A percentile compares a stretch with the other conserved stretches of the same genome.
These are phyloP conservation scores for Perca schrenkii DNA, from an alignment of 2,113 vertebrate genomes.

Conservation along the genomic window DNA sequence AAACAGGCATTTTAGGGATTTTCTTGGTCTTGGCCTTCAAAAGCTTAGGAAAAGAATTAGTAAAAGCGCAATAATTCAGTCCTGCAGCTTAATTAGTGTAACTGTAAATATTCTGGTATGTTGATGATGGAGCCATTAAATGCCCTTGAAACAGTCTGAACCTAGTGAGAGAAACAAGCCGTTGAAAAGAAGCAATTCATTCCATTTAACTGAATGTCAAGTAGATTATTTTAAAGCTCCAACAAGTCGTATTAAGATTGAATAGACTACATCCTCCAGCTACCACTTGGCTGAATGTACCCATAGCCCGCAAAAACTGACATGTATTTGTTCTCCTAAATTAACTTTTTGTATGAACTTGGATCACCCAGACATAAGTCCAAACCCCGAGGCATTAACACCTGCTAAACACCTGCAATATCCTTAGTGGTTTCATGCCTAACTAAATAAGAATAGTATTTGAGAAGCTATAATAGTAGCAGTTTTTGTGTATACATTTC, in stretches of 20 bases:
- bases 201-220: not conserved
- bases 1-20: not conserved
- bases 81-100: not conserved
- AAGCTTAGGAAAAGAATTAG: not conserved
- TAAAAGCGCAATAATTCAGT: not conserved
- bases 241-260: accelerated
- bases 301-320: not conserved
- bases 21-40: not conserved
- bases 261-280: not conserved
- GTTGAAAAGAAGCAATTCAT: not conserved
- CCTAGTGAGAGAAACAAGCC: not conserved
- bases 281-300: not conserved
- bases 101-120: not conserved
- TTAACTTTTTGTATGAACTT: not conserved
- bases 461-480: not conserved
- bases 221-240: not conserved
- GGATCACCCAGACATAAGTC: too few relatives aligned
- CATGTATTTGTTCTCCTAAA: not conserved
- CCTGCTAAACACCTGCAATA: constrained; percentile 2
- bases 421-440: not conserved
- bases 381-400: not conserved
- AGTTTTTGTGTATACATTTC: not conserved
- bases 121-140: not conserved
- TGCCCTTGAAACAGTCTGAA: not conserved
- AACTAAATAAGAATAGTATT: not conserved